These are phyloP conservation scores for Poeciliopsis occidentalis DNA, from an alignment of 2,113 vertebrate species.

Conservation along the genomic window DNA sequence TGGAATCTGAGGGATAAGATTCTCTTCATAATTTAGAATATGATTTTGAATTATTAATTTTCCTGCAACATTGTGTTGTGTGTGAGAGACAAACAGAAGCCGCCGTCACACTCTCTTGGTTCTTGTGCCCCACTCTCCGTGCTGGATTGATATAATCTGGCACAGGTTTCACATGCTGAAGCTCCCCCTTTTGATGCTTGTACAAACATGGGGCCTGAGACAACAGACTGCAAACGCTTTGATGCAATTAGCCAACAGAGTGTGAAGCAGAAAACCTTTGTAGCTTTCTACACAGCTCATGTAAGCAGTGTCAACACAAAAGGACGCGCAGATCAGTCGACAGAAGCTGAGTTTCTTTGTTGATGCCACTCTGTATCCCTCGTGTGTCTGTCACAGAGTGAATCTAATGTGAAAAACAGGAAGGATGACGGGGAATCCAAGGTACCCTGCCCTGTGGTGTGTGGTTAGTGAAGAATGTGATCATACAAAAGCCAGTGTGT, in stretches of 20 bases:
- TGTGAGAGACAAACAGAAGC: slow-evolving; percentile 48
- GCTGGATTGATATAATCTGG: slow-evolving; percentile 61
- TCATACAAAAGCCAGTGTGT: slow-evolving; percentile 51
- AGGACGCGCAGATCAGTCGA: slow-evolving; percentile 60
- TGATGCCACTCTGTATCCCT: slow-evolving; percentile 48
- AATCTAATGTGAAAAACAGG: slow-evolving; percentile 40
- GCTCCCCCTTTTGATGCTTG: slow-evolving; percentile 67
- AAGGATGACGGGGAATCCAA: slow-evolving; percentile 37
- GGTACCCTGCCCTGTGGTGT: slow-evolving; percentile 25
- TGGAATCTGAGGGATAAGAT: slow-evolving; percentile 9
- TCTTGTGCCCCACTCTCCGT: slow-evolving; percentile 28
- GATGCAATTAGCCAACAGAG: slow-evolving; percentile 77
- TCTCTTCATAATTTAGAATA: slow-evolving; percentile 34
- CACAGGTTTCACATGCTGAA: slow-evolving; percentile 46
- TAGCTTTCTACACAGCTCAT: slow-evolving; percentile 56
- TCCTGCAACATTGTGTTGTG: slow-evolving; percentile 40
- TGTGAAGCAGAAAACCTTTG: slow-evolving; percentile 77
- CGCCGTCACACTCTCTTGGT: slow-evolving; percentile 49
- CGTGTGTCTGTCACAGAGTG: slow-evolving; percentile 50
- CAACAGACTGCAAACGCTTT: slow-evolving; percentile 67
- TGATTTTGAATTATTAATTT: slow-evolving; percentile 27
- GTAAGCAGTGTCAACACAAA: slow-evolving; percentile 66
- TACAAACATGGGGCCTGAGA: slow-evolving; percentile 62
- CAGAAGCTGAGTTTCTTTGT: slow-evolving; percentile 52
- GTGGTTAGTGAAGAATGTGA: slow-evolving; percentile 49